These are phyloP conservation scores for Tragulus kanchil DNA, from an alignment of 2,113 vertebrate species.

Conservation along the genomic window DNA sequence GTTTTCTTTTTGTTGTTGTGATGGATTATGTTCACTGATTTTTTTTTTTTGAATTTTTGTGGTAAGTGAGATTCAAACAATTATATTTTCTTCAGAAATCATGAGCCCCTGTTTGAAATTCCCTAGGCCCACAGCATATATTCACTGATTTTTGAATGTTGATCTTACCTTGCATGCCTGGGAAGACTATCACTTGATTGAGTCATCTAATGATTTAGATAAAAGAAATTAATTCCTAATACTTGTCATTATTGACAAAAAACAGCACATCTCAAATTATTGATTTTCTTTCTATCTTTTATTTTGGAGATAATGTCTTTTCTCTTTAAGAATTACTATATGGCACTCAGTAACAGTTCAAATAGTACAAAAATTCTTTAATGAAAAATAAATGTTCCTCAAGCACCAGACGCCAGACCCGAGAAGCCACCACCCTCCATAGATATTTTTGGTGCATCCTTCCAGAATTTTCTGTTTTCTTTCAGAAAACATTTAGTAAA, in stretches of 20 bases:
- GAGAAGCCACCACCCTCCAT: neutral
- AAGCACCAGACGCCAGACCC: neutral
- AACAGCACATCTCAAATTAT: neutral
- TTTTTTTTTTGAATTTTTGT: too few species aligned
- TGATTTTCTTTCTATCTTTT: neutral
- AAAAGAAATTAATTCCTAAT: neutral
- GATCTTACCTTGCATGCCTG: neutral
- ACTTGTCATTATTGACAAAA: slow-evolving; percentile 27
- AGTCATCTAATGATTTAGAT: slow-evolving; percentile 10
- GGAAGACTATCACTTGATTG: neutral
- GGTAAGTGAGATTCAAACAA: too few species aligned
- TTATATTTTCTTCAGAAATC: too few species aligned
- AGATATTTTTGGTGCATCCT: neutral
- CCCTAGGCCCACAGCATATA: too few species aligned
- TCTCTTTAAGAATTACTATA: slow-evolving; percentile 18
- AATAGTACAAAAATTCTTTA: neutral
- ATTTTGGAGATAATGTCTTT: neutral
- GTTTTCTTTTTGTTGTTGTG: neutral
- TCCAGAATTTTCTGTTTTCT: slow-evolving; percentile 31
- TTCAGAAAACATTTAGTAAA: neutral
- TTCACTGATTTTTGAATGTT: neutral
- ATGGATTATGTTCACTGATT: too few species aligned
- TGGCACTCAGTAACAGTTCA: neutral
- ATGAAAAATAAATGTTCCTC: neutral
- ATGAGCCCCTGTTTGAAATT: too few species aligned